A percentile compares a stretch with the other conserved stretches of the same genome.
phyloP scores from a whole-genome alignment of 1,140 invertebrate species.

The Xylocopa sonorina region DNA sequence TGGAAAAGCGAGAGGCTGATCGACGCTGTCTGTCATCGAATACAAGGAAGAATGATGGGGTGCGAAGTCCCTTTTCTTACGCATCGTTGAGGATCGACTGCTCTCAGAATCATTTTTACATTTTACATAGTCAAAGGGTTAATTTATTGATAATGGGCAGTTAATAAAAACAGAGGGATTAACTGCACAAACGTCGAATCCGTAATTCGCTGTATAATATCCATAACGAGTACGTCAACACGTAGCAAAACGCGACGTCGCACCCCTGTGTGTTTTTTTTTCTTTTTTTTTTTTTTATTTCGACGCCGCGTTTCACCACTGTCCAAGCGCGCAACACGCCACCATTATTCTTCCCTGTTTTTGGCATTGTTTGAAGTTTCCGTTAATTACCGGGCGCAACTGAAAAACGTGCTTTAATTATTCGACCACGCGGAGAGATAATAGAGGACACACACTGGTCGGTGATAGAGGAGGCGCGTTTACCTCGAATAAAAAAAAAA shows the following conservation, averaged over 20 bases:
- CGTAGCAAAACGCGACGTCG: background rate
- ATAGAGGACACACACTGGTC: background rate
- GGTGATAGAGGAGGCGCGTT: background rate
- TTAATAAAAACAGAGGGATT: background rate
- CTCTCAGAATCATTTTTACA: no score
- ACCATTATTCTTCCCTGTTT: conserved; percentile 18
- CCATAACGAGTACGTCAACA: no score
- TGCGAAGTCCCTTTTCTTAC: no score
- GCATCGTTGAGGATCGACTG: no score
- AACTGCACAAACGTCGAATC: background rate
- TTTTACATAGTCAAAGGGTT: no score
- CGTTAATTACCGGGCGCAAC: conserved; percentile 28
- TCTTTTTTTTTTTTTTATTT: no score
- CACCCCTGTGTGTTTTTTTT: background rate
- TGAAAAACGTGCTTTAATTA: conserved; percentile 42
- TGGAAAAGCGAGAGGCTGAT: no score
- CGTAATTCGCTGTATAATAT: no score
- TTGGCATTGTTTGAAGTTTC: conserved; percentile 9
- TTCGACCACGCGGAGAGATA: conserved; percentile 26
- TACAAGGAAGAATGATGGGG: no score
- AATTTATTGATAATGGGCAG: no score
- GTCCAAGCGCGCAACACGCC: background rate
- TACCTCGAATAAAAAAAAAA: background rate
- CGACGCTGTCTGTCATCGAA: no score
- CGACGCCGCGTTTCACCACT: no score